Evolutionary conservation across 2,797 vertebrate genomes (phyloP), one percentile per base, ranked within the genome.

Genomic region (Xyrichtys novacula): DNA sequence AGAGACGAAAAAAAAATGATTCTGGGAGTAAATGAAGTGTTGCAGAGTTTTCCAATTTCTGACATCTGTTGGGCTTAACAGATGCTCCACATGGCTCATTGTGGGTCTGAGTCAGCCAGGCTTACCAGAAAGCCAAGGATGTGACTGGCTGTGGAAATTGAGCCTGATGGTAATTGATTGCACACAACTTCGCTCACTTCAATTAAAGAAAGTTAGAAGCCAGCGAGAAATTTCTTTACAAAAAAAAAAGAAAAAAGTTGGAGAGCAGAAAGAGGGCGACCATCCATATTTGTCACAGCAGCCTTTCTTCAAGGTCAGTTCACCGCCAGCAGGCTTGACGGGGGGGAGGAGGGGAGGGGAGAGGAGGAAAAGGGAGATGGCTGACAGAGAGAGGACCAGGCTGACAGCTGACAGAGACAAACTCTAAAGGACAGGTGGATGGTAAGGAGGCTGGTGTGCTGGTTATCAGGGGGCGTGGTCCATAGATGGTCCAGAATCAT

Each of bases 391-490:
- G 56, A 47, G 31, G 61, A 73, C 25, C 71, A 39, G 74, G 23
- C 70, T 68, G 80, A 46, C 69, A 70, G 76, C 71, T 74, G 17
- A 47, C 54, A 14, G 57, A 23, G 43, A 62, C 64, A 56, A 73
- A 62, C 55, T 66, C 2, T 71, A 60, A 78, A 77, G 73, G 76
- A 65, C 66, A 71, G 61, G 61, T 68, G 71, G 80, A 47, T 17
- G 47, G 8, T 6, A 1, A 43, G 31, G 42, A 52, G 43, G 61
- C 65, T 20, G 55, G 26, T 73, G 40, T 39, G 74, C 38, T 55
- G 55, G 11, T 31, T n/a, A 57, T 93, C 86, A 94, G 17, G 93
- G 93, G 60, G 88, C 90, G 28, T 92, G 88, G 65, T 87, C 91
- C 90, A 90, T 91, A 49, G 86, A 90, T 0, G 87, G 83, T 43